Conservation (phyloP, 2,888 invertebrate species). For the Cecidostiba fungosa region DNA sequence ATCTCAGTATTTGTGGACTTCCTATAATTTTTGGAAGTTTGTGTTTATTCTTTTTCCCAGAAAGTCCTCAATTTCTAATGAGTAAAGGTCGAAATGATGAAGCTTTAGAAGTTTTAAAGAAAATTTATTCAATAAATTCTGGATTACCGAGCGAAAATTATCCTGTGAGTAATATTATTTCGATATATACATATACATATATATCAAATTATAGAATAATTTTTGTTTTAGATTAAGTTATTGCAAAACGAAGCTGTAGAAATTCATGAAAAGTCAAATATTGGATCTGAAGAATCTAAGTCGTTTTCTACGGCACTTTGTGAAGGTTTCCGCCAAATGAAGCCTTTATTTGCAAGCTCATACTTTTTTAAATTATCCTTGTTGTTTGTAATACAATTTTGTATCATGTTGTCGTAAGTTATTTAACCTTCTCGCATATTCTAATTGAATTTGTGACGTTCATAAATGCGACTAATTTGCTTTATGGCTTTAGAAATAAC, state of each 20-base stretch:
- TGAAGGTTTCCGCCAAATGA: conserved; percentile 84
- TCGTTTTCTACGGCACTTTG: conserved; percentile 2
- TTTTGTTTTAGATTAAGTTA: conserved; percentile 79
- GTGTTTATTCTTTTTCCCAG: conserved; percentile 84
- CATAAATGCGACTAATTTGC: not conserved
- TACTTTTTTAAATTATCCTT: conserved; percentile 83
- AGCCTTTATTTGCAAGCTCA: conserved; percentile 85
- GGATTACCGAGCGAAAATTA: conserved; percentile 84
- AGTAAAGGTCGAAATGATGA: conserved; percentile 85
- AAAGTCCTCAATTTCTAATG: conserved; percentile 91
- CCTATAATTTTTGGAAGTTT: conserved; percentile 86
- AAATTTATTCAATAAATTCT: conserved; percentile 86
- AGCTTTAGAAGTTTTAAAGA: conserved; percentile 84
- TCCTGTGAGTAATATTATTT: conserved; percentile 82
- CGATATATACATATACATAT: not conserved
- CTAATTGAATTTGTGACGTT: not conserved
- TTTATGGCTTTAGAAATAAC: conserved; percentile 83
- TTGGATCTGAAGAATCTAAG: not conserved
- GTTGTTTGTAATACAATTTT: conserved; percentile 82
- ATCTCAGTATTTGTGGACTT: conserved; percentile 80
- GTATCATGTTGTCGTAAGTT: conserved; percentile 67
- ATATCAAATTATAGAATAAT: not conserved
- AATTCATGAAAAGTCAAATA: not conserved
- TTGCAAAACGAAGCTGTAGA: conserved; percentile 26
- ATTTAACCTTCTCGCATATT: not conserved